These are phyloP conservation scores for Zosterops japonicus DNA, from an alignment of 2,113 vertebrate genomes.

Conservation along the genomic window DNA sequence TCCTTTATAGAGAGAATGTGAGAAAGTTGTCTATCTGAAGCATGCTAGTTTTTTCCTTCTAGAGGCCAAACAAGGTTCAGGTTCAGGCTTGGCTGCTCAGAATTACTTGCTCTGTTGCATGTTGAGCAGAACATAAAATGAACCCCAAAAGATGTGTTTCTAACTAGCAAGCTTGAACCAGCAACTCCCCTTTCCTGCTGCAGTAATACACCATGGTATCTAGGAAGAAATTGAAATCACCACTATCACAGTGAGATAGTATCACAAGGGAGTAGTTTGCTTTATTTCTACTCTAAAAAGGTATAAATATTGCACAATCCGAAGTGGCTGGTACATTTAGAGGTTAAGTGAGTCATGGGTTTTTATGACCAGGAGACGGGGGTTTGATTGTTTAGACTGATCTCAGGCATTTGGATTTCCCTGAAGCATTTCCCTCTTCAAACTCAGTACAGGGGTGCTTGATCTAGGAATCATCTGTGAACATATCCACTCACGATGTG, in stretches of 20 bases:
- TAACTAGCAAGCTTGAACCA: background rate
- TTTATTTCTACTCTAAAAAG: background rate
- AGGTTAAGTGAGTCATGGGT: background rate
- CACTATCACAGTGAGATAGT: background rate
- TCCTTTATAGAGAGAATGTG: background rate
- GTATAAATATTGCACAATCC: constrained; percentile 9
- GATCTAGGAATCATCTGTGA: background rate
- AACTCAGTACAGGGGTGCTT: background rate
- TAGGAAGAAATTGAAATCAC: background rate
- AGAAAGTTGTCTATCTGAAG: background rate
- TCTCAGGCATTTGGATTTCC: background rate
- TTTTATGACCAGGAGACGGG: background rate
- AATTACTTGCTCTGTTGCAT: background rate
- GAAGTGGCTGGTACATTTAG: background rate
- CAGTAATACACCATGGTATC: background rate
- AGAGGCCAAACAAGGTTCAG: background rate
- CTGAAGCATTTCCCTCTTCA: background rate
- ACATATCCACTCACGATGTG: background rate
- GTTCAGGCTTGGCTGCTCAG: background rate
- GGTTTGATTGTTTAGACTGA: background rate
- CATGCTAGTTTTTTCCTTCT: background rate
- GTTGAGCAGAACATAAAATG: background rate
- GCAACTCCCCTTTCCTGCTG: background rate
- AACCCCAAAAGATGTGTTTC: background rate
- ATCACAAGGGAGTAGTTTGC: background rate